Evolutionary conservation across 1,140 invertebrate genomes (phyloP).

Genomic region (Frieseomelitta varia): DNA sequence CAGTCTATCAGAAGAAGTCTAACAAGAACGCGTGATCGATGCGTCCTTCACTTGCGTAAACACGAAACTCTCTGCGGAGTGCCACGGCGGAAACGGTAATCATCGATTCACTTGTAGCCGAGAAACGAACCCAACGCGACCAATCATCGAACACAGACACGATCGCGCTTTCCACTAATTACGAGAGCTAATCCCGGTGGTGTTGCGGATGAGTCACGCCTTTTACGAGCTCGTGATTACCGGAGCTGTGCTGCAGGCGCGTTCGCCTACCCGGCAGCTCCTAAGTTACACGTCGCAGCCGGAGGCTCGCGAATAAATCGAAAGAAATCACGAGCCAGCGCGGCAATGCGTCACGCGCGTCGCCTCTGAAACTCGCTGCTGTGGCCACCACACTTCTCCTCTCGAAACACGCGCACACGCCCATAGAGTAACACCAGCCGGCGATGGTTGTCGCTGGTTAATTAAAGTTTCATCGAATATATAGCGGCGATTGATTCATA

Average conservation of each 20-base stretch:
- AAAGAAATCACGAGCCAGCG: constrained; percentile 9
- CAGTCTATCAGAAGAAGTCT: neutral
- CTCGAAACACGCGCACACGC: too few relatives aligned
- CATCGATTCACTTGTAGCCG: neutral
- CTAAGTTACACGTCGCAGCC: constrained; percentile 31
- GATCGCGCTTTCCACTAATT: constrained; percentile 24
- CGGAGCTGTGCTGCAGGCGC: neutral
- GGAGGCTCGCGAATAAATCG: constrained; percentile 13
- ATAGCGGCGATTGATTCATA: constrained; percentile 44
- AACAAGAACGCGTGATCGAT: constrained; percentile 1
- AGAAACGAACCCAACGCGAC: neutral
- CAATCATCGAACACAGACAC: constrained; percentile 4
- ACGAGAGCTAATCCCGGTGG: constrained; percentile 1
- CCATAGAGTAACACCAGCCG: neutral
- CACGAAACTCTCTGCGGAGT: neutral
- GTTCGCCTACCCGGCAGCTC: neutral
- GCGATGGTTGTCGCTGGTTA: constrained; percentile 24
- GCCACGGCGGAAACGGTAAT: neutral
- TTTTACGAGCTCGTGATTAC: constrained; percentile 8
- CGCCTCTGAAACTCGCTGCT: neutral
- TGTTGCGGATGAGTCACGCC: constrained; percentile 20
- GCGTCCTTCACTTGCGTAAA: neutral
- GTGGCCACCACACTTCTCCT: neutral
- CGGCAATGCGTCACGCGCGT: constrained; percentile 14
- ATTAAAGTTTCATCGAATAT: constrained; percentile 51